phyloP scores from a whole-genome alignment of 2,797 vertebrate genomes.

The Oceanodroma leucorhoa region DNA sequence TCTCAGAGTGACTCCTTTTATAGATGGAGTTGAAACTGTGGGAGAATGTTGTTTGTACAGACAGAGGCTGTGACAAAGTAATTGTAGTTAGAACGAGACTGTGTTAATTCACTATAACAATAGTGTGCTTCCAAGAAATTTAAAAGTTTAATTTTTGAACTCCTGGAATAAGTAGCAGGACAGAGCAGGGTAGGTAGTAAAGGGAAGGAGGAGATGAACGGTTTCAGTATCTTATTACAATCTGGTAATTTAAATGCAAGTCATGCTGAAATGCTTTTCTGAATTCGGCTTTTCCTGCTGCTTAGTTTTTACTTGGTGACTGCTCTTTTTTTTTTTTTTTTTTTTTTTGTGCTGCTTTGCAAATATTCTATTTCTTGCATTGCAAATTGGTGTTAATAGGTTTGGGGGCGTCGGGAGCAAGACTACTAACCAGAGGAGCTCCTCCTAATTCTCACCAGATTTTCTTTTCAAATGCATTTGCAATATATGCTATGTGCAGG shows the following conservation, averaged over 20 bases:
- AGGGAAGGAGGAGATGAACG: background rate
- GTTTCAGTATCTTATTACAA: background rate
- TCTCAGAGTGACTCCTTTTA: background rate
- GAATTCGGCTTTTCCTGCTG: background rate
- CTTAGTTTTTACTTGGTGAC: background rate
- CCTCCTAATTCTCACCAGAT: background rate
- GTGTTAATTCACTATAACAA: background rate
- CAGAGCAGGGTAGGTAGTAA: background rate
- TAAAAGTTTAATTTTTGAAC: background rate
- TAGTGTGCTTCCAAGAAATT: background rate
- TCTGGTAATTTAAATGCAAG: background rate
- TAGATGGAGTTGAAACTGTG: background rate
- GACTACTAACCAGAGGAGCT: background rate
- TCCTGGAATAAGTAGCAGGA: background rate
- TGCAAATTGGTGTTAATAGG: background rate
- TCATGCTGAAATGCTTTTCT: background rate
- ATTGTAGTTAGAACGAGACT: background rate
- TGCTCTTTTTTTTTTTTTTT: background rate
- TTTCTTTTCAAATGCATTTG: background rate
- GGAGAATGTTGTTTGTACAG: background rate
- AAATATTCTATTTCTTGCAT: background rate
- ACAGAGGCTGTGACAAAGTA: background rate
- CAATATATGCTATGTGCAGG: fast-evolving
- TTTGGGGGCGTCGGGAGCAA: background rate
- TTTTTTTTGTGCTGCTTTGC: background rate